Conservation (phyloP, 2,888 invertebrate species). For the Thysanoteuthis rhombus region DNA sequence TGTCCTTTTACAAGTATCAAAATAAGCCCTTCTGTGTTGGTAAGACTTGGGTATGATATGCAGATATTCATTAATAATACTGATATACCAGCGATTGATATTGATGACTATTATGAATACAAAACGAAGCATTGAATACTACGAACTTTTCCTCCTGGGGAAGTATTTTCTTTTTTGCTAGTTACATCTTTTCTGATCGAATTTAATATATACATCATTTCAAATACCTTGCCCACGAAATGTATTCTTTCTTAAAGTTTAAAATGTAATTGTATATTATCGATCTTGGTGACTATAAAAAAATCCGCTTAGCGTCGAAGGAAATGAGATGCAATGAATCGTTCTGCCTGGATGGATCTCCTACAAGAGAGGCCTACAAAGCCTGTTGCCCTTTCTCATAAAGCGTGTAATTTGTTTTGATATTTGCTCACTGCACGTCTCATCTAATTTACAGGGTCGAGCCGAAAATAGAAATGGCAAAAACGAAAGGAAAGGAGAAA, state of each 20-base stretch:
- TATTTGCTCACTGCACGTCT: neutral
- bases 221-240: neutral
- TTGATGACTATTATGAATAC: neutral
- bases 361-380: neutral
- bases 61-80: neutral
- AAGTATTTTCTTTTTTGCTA: neutral
- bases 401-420: neutral
- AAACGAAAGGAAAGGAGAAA: neutral
- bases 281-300: neutral
- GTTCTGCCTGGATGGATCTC: neutral
- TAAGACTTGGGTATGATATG: neutral
- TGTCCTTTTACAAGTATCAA: neutral
- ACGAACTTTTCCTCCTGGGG: fast-evolving
- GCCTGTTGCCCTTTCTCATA: neutral
- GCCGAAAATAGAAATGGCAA: neutral
- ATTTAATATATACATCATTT: too few relatives aligned
- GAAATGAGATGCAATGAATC: neutral
- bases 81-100: neutral
- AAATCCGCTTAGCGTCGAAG: neutral
- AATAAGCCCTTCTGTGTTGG: neutral
- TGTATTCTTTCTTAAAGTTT: neutral
- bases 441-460: neutral
- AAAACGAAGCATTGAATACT: neutral
- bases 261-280: neutral
- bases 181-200: too few relatives aligned